Evolutionary conservation across 1,140 invertebrate genomes (phyloP).

Genomic region (Cylas formicarius): DNA sequence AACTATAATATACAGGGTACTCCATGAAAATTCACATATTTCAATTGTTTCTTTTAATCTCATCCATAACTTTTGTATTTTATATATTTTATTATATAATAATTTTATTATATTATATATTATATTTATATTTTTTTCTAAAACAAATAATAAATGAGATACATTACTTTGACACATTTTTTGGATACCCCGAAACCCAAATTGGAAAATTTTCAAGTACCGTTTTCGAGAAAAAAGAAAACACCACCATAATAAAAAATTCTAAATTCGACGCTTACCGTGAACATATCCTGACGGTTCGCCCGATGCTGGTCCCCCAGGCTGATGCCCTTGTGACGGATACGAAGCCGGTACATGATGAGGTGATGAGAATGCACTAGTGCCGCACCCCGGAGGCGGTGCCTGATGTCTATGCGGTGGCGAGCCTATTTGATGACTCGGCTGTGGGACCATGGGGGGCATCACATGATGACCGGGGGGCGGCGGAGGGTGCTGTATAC

Average conservation of each 20-base stretch:
- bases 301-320: conserved; percentile 30
- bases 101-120: too few species aligned
- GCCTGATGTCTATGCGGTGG: background rate
- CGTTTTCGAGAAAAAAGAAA: too few species aligned
- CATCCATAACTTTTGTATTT: too few species aligned
- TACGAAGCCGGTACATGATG: conserved; percentile 31
- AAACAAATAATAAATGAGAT: too few species aligned
- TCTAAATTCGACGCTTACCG: conserved; percentile 37
- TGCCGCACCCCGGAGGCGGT: conserved; percentile 31
- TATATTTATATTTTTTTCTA: too few species aligned
- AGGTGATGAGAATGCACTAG: conserved; percentile 50
- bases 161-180: too few species aligned
- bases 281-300: conserved; percentile 33
- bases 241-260: conserved; percentile 2
- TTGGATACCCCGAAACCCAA: too few species aligned
- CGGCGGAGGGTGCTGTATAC: conserved; percentile 32
- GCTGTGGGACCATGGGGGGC: conserved; percentile 10
- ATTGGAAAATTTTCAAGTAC: too few species aligned
- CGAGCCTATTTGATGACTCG: conserved; percentile 1
- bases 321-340: conserved; percentile 33
- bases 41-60: too few species aligned
- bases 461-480: conserved; percentile 16
- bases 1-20: too few species aligned
- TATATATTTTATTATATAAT: too few species aligned
- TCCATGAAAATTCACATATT: too few species aligned